Base-by-base conservation (phyloP, 2,888 invertebrate species). In the Nemoura dubitans region DNA sequence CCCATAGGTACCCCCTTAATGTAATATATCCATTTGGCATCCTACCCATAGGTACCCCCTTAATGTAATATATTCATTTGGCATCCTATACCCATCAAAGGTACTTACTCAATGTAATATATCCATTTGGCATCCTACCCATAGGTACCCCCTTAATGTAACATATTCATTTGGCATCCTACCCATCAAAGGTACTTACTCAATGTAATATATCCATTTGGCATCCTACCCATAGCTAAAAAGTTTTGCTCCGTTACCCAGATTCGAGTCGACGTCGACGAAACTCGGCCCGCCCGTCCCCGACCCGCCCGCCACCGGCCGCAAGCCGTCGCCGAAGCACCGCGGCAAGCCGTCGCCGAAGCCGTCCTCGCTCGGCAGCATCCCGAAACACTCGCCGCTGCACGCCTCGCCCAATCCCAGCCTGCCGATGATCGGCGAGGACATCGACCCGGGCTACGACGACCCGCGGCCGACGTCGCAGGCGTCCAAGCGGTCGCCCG, bases 341-440 rank as follows among this genome's bases (percentile, higher is more conserved):
- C 86, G 83, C 76, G 87, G 88, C 87, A 88, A 88, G 76, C 86
- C 87, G n/a, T 87, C 88, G 25, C 87, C 88, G 26, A 87, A 86
- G 21, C 88, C 88, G 86, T 82, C 88, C 78, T 42, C 83, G 27
- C 84, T 76, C 36, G 86, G 87, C 25, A 85, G 87, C 77, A 88
- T 93, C 90, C 93, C 94, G 88, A 93, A 93, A 89, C 93, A 94
- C 90, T 94, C 94, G 86, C 94, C 94, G 42, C 91, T 94, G 88
- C 93, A 94, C 89, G 93, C 93, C 88, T 94, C 94, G 88, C 94
- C 94, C 87, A 59, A 86, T 30, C 85, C 85, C 92, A 95, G 92
- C 89, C 89, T 92, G 88, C 96, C 96, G 6, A 94, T 96, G 94
- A 95, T 96, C 89, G 95, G 95, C 81, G 92, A 95, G 87, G 95